Base-by-base conservation (phyloP, 1,140 invertebrate species). In the Sarcophaga peregrina region DNA sequence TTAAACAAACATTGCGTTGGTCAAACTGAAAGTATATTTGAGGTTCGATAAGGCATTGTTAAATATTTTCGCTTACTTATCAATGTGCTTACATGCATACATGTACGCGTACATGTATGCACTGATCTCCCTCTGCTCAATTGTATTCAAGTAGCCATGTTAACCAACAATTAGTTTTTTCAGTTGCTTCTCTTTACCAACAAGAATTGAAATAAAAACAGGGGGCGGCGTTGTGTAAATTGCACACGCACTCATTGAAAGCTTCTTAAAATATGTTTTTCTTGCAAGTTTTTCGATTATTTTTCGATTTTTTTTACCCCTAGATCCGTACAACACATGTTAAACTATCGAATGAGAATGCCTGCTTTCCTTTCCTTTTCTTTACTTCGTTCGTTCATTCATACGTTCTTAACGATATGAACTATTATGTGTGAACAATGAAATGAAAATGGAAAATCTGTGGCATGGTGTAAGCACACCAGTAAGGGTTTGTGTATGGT, bases 81-180 rank as follows among this genome's bases (percentile, higher is more conserved):
- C 15, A 76, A 17, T 17, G 46, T n/a, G n/a, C n/a, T n/a, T n/a
- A n/a, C n/a, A n/a, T n/a, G n/a, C n/a, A n/a, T n/a, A n/a, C n/a
- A n/a, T n/a, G 13, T 15, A 9, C 25, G 15, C 25, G 4, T 37
- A 37, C 25, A 37, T 37, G 25, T 37, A 37, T n/a, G n/a, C n/a
- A n/a, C n/a, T 37, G 25, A 37, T 37, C n/a, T n/a, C n/a, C 25
- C 25, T 4, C 1, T 37, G 25, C 25, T 37, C 25, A 37, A 37
- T 37, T 37, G 25, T 37, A 37, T 37, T 47, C 45, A 15, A 78
- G 75, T 78, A 78, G 75, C 75, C 47, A 20, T 78, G 75, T 78
- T 78, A 78, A 78, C 75, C 47, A 50, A 50, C 75, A 78, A 78
- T 78, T 78, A 78, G 75, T 78, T 78, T 78, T 50, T 78, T 68